phyloP scores from a whole-genome alignment of 1,140 invertebrate species.

The Pseudomyrmex gracilis region DNA sequence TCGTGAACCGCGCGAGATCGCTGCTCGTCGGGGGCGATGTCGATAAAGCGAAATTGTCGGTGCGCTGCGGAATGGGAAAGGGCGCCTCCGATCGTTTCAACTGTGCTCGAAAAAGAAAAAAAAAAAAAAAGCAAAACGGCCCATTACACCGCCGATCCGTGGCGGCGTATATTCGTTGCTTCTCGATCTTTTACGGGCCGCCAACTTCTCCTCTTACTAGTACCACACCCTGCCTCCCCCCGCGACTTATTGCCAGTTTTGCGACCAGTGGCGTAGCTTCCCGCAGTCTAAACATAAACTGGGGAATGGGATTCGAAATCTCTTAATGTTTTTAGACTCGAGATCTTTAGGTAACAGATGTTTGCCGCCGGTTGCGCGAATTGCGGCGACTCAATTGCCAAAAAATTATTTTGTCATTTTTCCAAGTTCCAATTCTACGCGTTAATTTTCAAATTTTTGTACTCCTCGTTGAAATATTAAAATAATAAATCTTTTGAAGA shows the following conservation, averaged over 20 bases:
- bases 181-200: slow-evolving; percentile 67
- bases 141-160: slow-evolving; percentile 55
- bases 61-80: slow-evolving; percentile 11
- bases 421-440: too few relatives aligned
- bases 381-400: too few relatives aligned
- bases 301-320: not conserved
- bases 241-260: slow-evolving; percentile 52
- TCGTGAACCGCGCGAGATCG: slow-evolving; percentile 32
- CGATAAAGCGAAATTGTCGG: slow-evolving; percentile 63
- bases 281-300: not conserved
- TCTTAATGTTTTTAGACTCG: too few relatives aligned
- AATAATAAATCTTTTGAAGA: not conserved
- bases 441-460: too few relatives aligned
- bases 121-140: slow-evolving; percentile 21
- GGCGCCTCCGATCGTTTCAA: slow-evolving; percentile 47
- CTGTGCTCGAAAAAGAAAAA: not conserved
- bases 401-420: too few relatives aligned
- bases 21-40: slow-evolving; percentile 43
- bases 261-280: slow-evolving; percentile 3
- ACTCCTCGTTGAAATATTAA: too few relatives aligned
- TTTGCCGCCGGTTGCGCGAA: too few relatives aligned
- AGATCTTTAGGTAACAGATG: too few relatives aligned
- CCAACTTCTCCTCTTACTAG: slow-evolving; percentile 22
- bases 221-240: not conserved
- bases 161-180: slow-evolving; percentile 11